phyloP scores from a whole-genome alignment of 2,113 vertebrate species.

The Carassius gibelio region DNA sequence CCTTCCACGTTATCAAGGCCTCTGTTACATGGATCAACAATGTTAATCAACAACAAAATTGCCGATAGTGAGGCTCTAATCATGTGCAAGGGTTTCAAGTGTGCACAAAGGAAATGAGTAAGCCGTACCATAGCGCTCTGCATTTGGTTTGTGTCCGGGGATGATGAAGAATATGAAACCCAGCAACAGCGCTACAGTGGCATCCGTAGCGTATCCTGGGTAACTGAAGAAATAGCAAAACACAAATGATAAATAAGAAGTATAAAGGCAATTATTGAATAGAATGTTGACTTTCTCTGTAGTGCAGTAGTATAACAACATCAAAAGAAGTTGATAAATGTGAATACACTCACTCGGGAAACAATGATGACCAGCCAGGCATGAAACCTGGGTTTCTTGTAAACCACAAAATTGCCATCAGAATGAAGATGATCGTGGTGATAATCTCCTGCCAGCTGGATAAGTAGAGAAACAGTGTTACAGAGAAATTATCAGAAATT shows the following conservation, averaged over 20 bases:
- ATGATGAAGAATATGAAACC: constrained; percentile 89
- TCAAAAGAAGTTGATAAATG: constrained; percentile 13
- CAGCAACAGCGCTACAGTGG: constrained; percentile 85
- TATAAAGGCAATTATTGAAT: constrained; percentile 7
- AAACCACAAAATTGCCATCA: constrained; percentile 89
- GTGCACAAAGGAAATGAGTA: not conserved
- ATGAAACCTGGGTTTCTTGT: constrained; percentile 88
- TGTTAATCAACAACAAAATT: not conserved
- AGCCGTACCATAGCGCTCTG: constrained; percentile 70
- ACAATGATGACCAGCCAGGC: constrained; percentile 85
- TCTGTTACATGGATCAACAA: constrained; percentile 53
- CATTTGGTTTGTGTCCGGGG: constrained; percentile 77
- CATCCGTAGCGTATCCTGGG: constrained; percentile 80
- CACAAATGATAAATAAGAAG: not conserved
- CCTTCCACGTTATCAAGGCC: constrained; percentile 86
- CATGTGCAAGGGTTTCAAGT: not conserved
- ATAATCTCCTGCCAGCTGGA: constrained; percentile 85
- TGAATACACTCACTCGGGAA: constrained; percentile 80
- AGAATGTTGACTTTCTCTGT: not conserved
- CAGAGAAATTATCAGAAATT: constrained; percentile 8
- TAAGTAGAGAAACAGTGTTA: not conserved
- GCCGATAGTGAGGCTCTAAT: not conserved
- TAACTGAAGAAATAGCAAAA: constrained; percentile 72
- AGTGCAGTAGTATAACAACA: not conserved
- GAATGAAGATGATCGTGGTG: constrained; percentile 80